Evolutionary conservation across 2,888 invertebrate species (phyloP).

Genomic region (Lissocephala sabroskyi): DNA sequence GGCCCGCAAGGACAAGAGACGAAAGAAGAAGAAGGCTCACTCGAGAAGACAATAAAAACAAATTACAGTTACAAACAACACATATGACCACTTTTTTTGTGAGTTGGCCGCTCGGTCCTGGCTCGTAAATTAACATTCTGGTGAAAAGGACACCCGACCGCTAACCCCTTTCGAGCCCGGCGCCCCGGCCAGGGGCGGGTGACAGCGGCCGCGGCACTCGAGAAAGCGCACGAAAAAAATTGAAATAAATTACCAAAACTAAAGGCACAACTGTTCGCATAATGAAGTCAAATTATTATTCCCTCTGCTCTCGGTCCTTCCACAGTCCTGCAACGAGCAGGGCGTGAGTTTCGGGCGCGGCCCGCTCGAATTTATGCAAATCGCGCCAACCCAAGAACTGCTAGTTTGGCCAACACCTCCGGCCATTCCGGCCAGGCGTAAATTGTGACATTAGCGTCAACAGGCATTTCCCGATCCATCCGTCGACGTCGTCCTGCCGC

Average conservation of each 20-base stretch:
- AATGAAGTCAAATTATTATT: conserved; percentile 62
- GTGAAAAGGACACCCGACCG: neutral
- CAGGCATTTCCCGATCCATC: conserved; percentile 42
- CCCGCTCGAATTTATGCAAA: conserved; percentile 59
- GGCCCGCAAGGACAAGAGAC: neutral
- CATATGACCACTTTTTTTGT: conserved; percentile 49
- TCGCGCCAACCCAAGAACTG: conserved; percentile 24
- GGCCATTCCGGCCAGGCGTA: conserved; percentile 43
- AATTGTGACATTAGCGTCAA: conserved; percentile 56
- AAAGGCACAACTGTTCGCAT: conserved; percentile 70
- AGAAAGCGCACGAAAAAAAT: conserved; percentile 35
- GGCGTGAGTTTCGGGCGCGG: conserved; percentile 34
- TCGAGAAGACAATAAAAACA: conserved; percentile 54
- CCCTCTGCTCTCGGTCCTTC: conserved; percentile 16
- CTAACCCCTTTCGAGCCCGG: conserved; percentile 21
- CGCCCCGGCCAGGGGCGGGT: neutral
- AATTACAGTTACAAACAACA: conserved; percentile 58
- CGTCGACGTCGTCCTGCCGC: conserved; percentile 17
- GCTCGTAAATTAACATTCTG: conserved; percentile 29
- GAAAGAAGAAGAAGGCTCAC: neutral
- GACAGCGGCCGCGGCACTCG: neutral
- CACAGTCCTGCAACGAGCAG: conserved; percentile 51
- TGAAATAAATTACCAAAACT: conserved; percentile 71
- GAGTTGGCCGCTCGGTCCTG: neutral
- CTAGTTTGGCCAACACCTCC: conserved; percentile 12